phyloP scores from a whole-genome alignment of 1,140 invertebrate species.

The Magallana gigas region DNA sequence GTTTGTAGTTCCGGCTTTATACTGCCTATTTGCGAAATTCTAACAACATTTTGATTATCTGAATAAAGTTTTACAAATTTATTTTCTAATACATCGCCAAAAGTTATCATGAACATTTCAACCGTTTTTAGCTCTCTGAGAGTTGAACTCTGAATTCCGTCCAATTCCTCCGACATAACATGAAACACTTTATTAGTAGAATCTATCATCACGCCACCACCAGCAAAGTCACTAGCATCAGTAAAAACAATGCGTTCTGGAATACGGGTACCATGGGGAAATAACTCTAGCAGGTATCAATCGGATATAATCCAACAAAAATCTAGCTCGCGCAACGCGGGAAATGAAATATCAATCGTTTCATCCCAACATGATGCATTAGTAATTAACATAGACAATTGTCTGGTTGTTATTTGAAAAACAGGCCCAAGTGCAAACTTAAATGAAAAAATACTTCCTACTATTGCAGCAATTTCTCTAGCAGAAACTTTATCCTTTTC shows the following conservation, averaged over 20 bases:
- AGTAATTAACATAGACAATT: conserved; percentile 6
- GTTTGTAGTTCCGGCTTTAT: too few species aligned
- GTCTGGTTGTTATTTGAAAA: conserved; percentile 25
- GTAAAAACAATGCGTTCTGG: conserved; percentile 9
- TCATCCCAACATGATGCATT: conserved; percentile 32
- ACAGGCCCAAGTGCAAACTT: conserved; percentile 36
- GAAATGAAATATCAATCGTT: not conserved
- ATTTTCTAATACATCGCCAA: too few species aligned
- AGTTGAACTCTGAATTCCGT: conserved; percentile 17
- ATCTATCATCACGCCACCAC: not conserved
- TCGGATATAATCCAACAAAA: not conserved
- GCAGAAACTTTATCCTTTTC: not conserved
- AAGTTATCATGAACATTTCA: too few species aligned
- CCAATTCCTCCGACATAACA: not conserved
- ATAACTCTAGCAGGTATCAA: not conserved
- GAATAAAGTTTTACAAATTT: too few species aligned
- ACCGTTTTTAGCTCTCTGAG: conserved; percentile 35
- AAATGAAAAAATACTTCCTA: conserved; percentile 37
- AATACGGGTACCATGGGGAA: not conserved
- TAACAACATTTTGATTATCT: too few species aligned
- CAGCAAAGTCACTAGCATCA: conserved; percentile 16
- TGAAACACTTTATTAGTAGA: not conserved
- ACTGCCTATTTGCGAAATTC: too few species aligned
- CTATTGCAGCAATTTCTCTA: conserved; percentile 27
- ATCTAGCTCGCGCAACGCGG: not conserved